A percentile compares a stretch with the other conserved stretches of the same genome.
Evolutionary conservation across 2,888 invertebrate species (phyloP).

Genomic region (Hofmannophila pseudospretella): DNA sequence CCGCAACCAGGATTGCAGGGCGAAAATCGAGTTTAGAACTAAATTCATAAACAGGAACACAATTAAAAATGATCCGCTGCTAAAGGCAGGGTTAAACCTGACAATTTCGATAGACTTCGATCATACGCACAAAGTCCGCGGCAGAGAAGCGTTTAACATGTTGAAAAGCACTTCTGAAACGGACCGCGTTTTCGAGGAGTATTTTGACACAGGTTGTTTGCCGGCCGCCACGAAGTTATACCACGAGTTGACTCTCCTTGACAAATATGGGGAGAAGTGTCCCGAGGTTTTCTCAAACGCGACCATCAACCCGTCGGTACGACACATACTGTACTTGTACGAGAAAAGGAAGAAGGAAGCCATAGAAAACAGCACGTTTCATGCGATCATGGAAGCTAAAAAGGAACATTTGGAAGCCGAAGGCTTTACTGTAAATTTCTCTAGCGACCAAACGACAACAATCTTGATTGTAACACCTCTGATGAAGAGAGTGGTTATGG

Average conservation of each 20-base stretch:
- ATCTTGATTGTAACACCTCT: conserved; percentile 28
- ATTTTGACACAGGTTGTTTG: conserved; percentile 22
- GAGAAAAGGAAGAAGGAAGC: conserved; percentile 7
- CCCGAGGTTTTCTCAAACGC: conserved; percentile 17
- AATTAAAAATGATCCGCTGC: conserved; percentile 24
- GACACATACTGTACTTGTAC: conserved; percentile 19
- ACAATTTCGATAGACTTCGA: conserved; percentile 23
- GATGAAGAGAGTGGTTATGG: conserved; percentile 28
- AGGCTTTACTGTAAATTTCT: conserved; percentile 17
- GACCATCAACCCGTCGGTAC: conserved; percentile 20
- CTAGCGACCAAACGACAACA: conserved; percentile 13
- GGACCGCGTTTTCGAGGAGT: conserved; percentile 20
- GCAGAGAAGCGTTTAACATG: conserved; percentile 17
- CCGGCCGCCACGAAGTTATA: conserved; percentile 19
- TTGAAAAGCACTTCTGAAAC: conserved; percentile 23
- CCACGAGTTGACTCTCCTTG: conserved; percentile 23
- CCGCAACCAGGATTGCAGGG: conserved; percentile 26
- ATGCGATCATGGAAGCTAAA: conserved; percentile 12
- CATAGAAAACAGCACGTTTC: conserved; percentile 2
- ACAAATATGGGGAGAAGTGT: conserved; percentile 17
- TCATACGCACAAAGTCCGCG: conserved; percentile 28
- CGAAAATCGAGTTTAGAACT: conserved; percentile 33
- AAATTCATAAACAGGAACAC: conserved; percentile 30
- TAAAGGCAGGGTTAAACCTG: conserved; percentile 30
- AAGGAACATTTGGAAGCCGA: conserved; percentile 11